Evolutionary conservation across 1,140 invertebrate species (phyloP), one percentile per base, ranked within the genome.

Genomic region (Pogonomyrmex californicus): DNA sequence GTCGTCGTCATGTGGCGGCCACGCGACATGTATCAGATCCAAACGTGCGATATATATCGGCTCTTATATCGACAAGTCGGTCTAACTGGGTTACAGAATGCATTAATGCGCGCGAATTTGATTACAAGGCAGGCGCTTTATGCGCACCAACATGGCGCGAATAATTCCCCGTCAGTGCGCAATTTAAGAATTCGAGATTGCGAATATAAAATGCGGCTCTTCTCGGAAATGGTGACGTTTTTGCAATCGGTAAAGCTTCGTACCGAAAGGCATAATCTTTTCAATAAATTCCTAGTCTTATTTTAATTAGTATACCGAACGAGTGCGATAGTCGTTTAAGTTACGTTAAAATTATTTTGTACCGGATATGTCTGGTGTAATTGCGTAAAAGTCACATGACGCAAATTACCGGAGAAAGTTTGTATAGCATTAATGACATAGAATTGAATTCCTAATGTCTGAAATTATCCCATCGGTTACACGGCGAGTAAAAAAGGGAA

Each of bases 41-140:
- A 44, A 76, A 73, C 14, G 36, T 71, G 56, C 65, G 88, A 60
- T 23, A 68, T 75, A 56, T 87, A 85, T n/a, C 66, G 58, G 36
- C 47, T 49, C 23, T 47, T 36, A 81, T 71, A 85, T 85, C 78
- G 65, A 78, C 58, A 44, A 7, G 41, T 41, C 30, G 41, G 60
- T 9, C 73, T 85, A 91, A 91, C 90, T 88, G 90, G 88, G 88
- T 91, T 91, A 91, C 76, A 86, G 86, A 85, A 88, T 63, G 86
- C 85, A 91, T 87, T 88, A 90, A 87, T 86, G 86, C 87, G 90
- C 87, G 75, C 73, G 68, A 7, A 63, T 87, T 90, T 89, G 85
- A 91, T 91, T 90, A 90, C 75, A 90, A 91, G 89, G 75, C 79
- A 88, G 83, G 51, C 47, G 36, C 10, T n/a, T 33, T 14, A 14